Evolutionary conservation across 2,797 vertebrate genomes (phyloP).

Genomic region (Molossus molossus): DNA sequence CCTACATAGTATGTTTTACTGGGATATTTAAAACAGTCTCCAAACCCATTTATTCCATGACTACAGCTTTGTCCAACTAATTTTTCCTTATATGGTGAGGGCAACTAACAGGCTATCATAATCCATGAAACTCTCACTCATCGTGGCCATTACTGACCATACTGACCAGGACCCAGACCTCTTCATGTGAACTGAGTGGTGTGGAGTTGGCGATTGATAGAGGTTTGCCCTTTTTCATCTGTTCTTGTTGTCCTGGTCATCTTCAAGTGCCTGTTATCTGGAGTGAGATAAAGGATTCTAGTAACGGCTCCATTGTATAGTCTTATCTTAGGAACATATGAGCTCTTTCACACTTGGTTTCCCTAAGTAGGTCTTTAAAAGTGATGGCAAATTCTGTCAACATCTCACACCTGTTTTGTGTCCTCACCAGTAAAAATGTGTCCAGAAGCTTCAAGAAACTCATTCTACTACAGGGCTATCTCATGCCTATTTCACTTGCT

Average conservation of each 20-base stretch:
- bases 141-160: background rate
- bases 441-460: background rate
- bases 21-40: background rate
- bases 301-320: background rate
- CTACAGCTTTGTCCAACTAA: background rate
- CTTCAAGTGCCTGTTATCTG: conserved; percentile 78
- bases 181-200: background rate
- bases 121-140: background rate
- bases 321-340: conserved; percentile 74
- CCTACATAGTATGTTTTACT: background rate
- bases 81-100: conserved; percentile 14
- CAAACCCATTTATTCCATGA: background rate
- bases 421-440: conserved; percentile 53
- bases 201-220: background rate
- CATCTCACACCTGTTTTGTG: conserved; percentile 82
- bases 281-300: conserved; percentile 63
- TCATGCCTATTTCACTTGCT: background rate
- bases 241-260: background rate
- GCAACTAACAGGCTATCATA: background rate
- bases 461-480: background rate
- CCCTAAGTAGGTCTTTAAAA: conserved; percentile 82
- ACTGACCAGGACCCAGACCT: background rate
- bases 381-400: conserved; percentile 84
- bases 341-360: conserved; percentile 65
- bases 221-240: background rate